Conservation (phyloP, 2,888 invertebrate species). For the Vesta saturnalis region DNA sequence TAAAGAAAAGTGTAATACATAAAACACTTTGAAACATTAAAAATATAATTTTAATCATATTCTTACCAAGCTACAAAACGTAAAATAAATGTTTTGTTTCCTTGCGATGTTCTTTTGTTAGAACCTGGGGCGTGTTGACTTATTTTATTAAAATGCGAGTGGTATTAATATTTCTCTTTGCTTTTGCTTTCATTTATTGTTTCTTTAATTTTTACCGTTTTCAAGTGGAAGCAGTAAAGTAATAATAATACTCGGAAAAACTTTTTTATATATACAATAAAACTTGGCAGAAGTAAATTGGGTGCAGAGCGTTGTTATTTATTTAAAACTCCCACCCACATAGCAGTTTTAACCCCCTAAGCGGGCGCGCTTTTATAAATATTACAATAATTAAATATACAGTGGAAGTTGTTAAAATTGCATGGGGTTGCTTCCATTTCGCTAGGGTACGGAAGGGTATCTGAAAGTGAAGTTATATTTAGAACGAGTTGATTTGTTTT, state of each 20-base stretch:
- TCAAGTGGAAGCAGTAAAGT: constrained; percentile 30
- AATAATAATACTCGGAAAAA: constrained; percentile 37
- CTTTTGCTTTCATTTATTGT: constrained; percentile 36
- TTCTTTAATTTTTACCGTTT: constrained; percentile 37
- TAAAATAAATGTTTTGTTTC: constrained; percentile 25
- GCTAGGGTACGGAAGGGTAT: constrained; percentile 48
- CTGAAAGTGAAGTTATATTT: constrained; percentile 34
- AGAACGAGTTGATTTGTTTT: constrained; percentile 33
- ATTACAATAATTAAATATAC: constrained; percentile 63
- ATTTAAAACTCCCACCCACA: constrained; percentile 48
- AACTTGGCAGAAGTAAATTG: constrained; percentile 54
- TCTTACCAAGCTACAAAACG: constrained; percentile 15
- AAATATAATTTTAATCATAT: constrained; percentile 19
- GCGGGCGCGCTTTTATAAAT: constrained; percentile 60
- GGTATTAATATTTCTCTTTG: constrained; percentile 36
- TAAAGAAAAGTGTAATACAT: constrained; percentile 1
- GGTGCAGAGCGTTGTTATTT: constrained; percentile 54
- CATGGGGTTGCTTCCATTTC: constrained; percentile 56
- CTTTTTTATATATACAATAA: constrained; percentile 53
- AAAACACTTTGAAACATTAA: constrained; percentile 16
- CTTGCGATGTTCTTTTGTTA: constrained; percentile 18
- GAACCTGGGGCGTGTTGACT: constrained; percentile 27
- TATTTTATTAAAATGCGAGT: constrained; percentile 36
- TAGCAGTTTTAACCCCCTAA: constrained; percentile 35
- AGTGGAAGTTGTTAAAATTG: constrained; percentile 57